Percentiles rank a stretch among this genome's conserved stretches.
Conservation (phyloP, 2,888 invertebrate species). For the Phyto melanocephala region DNA sequence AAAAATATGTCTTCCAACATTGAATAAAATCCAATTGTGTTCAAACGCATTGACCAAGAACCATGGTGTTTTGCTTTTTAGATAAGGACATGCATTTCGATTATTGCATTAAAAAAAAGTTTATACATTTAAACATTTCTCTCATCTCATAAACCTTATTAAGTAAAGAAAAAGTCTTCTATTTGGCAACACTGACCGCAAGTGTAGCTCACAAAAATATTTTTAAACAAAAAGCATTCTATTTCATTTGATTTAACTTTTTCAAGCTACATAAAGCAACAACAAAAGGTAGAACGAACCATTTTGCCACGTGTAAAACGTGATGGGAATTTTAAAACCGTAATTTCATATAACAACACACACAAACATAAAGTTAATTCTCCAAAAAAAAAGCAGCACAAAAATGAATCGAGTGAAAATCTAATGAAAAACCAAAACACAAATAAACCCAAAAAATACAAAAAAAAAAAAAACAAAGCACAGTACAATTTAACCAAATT, state of each 20-base stretch:
- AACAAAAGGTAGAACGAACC: neutral
- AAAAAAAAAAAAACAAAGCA: neutral
- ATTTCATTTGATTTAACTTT: constrained; percentile 12
- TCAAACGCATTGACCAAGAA: too few relatives aligned
- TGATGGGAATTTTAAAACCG: constrained; percentile 52
- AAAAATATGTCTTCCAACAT: too few relatives aligned
- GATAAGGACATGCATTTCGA: too few relatives aligned
- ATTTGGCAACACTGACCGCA: neutral
- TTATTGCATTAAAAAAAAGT: too few relatives aligned
- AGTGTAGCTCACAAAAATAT: constrained; percentile 21
- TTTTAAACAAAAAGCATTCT: constrained; percentile 20
- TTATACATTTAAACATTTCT: too few relatives aligned
- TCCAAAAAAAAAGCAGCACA: neutral
- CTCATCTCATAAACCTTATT: too few relatives aligned
- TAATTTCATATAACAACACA: constrained; percentile 7
- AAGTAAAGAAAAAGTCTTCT: too few relatives aligned
- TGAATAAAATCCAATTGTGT: too few relatives aligned
- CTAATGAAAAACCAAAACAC: constrained; percentile 38
- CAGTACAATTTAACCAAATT: constrained; percentile 16
- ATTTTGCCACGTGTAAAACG: constrained; percentile 56
- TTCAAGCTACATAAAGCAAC: constrained; percentile 2
- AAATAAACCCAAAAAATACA: constrained; percentile 38
- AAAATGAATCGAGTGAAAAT: neutral
- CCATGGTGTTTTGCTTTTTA: too few relatives aligned
- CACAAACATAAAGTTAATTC: constrained; percentile 10